These are phyloP conservation scores for Drosophila tsacasi DNA, from an alignment of 1,140 invertebrate genomes.

Conservation along the genomic window DNA sequence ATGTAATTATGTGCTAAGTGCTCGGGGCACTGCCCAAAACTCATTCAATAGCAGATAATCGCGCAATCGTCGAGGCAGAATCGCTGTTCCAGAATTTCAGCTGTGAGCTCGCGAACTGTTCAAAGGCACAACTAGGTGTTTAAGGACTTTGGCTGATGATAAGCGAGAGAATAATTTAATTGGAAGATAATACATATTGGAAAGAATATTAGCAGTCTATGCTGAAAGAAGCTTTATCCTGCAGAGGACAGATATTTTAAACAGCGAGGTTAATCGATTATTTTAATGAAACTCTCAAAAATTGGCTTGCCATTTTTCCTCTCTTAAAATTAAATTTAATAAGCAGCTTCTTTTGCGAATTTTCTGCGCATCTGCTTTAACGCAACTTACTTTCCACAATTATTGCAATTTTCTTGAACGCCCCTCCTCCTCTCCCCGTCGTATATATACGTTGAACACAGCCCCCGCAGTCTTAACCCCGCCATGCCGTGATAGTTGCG, in stretches of 20 bases:
- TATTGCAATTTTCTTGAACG: constrained; percentile 21
- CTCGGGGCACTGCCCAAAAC: constrained; percentile 24
- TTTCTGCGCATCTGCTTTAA: constrained; percentile 27
- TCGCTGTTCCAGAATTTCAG: neutral
- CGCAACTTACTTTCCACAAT: constrained; percentile 46
- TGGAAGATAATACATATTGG: neutral
- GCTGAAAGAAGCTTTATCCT: neutral
- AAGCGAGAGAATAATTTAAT: neutral
- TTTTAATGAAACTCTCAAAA: neutral
- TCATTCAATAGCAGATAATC: constrained; percentile 39
- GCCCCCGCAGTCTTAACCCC: neutral
- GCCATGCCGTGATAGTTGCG: constrained; percentile 3
- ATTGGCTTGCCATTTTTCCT: neutral
- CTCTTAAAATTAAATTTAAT: constrained; percentile 13
- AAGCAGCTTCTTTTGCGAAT: neutral
- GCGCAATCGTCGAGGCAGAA: constrained; percentile 16
- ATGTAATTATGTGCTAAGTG: constrained; percentile 62
- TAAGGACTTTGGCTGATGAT: neutral
- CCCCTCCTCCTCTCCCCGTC: neutral
- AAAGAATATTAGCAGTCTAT: neutral
- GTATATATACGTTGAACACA: neutral
- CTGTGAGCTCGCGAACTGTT: neutral
- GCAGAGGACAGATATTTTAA: neutral
- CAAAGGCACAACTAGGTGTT: neutral
- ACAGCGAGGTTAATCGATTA: neutral